Conservation (phyloP, 2,113 vertebrate genomes). For the Chiloscyllium plagiosum region DNA sequence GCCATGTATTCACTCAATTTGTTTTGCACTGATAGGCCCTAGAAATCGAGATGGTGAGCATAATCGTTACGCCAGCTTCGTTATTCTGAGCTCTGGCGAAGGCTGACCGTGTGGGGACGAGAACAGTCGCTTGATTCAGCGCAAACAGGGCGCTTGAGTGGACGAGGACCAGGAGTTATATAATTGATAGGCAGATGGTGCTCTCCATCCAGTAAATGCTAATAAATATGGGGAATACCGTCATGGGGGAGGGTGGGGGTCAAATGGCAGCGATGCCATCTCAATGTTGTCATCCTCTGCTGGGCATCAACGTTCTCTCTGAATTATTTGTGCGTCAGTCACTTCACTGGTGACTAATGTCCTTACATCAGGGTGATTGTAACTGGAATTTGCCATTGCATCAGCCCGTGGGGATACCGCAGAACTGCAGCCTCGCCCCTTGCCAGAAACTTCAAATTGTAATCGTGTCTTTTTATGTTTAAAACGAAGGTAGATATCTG, state of each 20-base stretch:
- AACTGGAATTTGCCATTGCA: neutral
- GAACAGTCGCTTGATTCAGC: no score
- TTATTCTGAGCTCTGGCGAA: no score
- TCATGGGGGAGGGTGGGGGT: neutral
- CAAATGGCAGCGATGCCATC: neutral
- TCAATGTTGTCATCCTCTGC: neutral
- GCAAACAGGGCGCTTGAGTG: neutral
- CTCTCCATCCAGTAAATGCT: neutral
- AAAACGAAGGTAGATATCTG: neutral
- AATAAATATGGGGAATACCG: neutral
- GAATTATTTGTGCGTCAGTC: neutral
- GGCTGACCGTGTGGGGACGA: no score
- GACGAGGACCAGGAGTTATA: neutral
- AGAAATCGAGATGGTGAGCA: neutral
- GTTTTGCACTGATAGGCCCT: neutral
- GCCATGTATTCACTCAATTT: neutral
- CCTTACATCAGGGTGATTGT: neutral
- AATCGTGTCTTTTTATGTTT: no score
- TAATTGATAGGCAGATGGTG: neutral
- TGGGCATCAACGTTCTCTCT: neutral
- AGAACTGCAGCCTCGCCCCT: neutral
- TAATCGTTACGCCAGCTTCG: no score
- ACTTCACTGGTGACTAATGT: neutral
- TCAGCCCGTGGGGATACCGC: neutral
- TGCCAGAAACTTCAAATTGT: neutral